A percentile compares a stretch with the other conserved stretches of the same genome.
Evolutionary conservation across 1,140 invertebrate genomes (phyloP).

Genomic region (Sitophilus oryzae): DNA sequence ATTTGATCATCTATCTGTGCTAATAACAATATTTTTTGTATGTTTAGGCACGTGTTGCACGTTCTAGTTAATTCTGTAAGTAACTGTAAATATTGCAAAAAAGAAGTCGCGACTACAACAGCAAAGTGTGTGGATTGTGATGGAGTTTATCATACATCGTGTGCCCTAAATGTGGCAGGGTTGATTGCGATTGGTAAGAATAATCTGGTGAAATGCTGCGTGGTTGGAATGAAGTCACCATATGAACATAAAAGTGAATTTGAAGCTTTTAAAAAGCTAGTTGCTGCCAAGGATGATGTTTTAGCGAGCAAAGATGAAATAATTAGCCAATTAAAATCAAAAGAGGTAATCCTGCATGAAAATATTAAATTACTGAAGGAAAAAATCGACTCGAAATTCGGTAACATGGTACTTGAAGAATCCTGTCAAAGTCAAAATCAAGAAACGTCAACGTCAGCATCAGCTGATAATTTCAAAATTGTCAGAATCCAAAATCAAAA

Average conservation of each 20-base stretch:
- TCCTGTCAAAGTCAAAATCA: no score
- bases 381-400: no score
- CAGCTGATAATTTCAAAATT: no score
- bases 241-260: no score
- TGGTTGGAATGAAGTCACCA: no score
- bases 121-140: slow-evolving; percentile 12
- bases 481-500: no score
- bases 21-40: no score
- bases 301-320: slow-evolving; percentile 2
- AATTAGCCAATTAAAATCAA: slow-evolving; percentile 9
- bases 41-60: no score
- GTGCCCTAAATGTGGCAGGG: slow-evolving; percentile 5
- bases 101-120: background rate
- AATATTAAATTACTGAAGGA: slow-evolving; percentile 10
- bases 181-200: slow-evolving; percentile 9
- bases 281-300: slow-evolving; percentile 1
- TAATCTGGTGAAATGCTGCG: slow-evolving; percentile 11
- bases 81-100: slow-evolving; percentile 13
- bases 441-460: no score
- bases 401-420: no score
- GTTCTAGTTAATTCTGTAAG: no score
- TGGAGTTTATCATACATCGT: slow-evolving; percentile 7
- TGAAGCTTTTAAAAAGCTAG: background rate
- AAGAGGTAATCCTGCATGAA: slow-evolving; percentile 6
- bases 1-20: no score